Evolutionary conservation across 2,797 vertebrate species (phyloP).

Genomic region (Lemur catta): DNA sequence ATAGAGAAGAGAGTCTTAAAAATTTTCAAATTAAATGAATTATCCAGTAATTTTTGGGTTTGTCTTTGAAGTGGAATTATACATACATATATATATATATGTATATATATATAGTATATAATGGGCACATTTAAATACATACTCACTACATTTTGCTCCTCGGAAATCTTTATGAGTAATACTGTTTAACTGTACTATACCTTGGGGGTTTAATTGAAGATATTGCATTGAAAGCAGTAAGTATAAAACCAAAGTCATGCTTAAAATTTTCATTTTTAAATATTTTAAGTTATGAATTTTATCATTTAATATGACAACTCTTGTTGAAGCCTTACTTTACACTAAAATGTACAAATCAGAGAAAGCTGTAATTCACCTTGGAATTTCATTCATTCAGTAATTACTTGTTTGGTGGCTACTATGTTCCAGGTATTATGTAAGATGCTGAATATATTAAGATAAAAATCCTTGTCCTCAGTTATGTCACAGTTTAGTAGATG

Average conservation of each 20-base stretch:
- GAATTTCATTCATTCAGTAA: neutral
- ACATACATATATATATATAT: neutral
- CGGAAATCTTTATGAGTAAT: constrained; percentile 7
- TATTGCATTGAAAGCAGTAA: neutral
- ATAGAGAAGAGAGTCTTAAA: neutral
- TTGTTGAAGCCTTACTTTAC: neutral
- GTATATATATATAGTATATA: neutral
- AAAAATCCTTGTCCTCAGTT: neutral
- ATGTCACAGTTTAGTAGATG: neutral
- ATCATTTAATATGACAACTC: neutral
- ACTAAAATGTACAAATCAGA: neutral
- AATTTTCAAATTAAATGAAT: neutral
- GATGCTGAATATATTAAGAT: neutral
- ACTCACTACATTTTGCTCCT: constrained; percentile 25
- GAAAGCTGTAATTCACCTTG: neutral
- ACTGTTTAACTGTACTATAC: neutral
- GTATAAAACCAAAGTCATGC: neutral
- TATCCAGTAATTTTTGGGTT: neutral
- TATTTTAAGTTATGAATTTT: constrained; percentile 26
- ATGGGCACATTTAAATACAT: neutral
- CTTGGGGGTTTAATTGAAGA: neutral
- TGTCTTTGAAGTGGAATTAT: neutral
- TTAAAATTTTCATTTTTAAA: constrained; percentile 24
- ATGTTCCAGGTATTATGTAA: neutral
- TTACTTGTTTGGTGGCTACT: neutral